phyloP scores from a whole-genome alignment of 1,140 invertebrate species.

The Drosophila ambigua region DNA sequence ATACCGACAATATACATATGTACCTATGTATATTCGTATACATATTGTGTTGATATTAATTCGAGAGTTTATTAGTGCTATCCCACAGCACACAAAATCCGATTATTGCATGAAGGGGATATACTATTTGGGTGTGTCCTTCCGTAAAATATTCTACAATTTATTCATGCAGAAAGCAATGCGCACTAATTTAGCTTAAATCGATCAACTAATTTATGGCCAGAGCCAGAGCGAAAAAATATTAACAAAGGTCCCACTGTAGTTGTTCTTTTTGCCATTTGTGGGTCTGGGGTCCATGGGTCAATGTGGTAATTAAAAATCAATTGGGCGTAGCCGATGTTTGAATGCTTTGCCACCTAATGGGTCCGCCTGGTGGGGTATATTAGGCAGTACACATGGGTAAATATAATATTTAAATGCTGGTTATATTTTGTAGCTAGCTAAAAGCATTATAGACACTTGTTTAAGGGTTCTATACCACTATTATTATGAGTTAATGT shows the following conservation, averaged over 20 bases:
- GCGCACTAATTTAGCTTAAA: conserved; percentile 70
- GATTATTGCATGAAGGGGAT: conserved; percentile 18
- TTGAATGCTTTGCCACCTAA: background rate
- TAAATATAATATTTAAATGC: too few species aligned
- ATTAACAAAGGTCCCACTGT: conserved; percentile 41
- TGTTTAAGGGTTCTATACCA: too few species aligned
- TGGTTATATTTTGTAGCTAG: too few species aligned
- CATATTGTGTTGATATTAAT: conserved; percentile 66
- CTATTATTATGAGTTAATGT: too few species aligned
- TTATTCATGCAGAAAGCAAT: conserved; percentile 61
- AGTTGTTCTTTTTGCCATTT: conserved; percentile 5
- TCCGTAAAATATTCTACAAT: conserved; percentile 47
- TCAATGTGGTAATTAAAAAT: conserved; percentile 77
- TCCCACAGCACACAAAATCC: conserved; percentile 16
- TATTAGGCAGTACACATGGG: background rate
- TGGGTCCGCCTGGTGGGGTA: background rate
- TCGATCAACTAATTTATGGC: conserved; percentile 63
- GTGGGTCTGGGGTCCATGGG: conserved; percentile 36
- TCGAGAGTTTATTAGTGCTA: conserved; percentile 62
- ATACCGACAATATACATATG: conserved; percentile 22
- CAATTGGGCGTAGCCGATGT: conserved; percentile 63
- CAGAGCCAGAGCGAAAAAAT: conserved; percentile 45
- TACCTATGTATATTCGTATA: conserved; percentile 12
- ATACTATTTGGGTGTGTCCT: conserved; percentile 8
- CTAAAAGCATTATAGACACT: too few species aligned